Evolutionary conservation across 2,888 invertebrate species (phyloP), one percentile per base, ranked within the genome.

Genomic region (Kryphioiulus occultus): DNA sequence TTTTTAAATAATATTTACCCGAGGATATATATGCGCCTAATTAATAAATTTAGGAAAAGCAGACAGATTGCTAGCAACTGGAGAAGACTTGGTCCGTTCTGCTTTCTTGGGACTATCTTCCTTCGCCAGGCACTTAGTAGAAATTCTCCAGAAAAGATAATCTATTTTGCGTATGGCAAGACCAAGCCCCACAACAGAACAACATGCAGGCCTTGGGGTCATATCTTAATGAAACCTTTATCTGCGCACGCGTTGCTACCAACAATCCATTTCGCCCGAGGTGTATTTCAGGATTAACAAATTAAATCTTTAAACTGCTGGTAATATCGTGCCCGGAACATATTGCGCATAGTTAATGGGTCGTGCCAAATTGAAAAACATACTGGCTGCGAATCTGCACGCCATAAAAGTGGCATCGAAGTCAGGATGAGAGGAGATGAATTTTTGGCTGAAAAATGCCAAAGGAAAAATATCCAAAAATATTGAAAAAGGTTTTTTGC

Each of bases 191-290:
- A 22, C 53, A 22, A 22, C 59, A 59, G 0, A 44, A 22, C 53
- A 22, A 22, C 59, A 59, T 7, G 7, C 22, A 59, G 59, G 22
- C 9, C 22, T 59, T 59, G 4, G 59, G 59, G 59, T 59, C 59
- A 59, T 59, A 59, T 59, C 59, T 59, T 59, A 59, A 59, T 59
- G 59, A 59, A 59, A 59, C 22, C 59, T 59, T 59, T 59, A 59
- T 59, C 59, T 53, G 19, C 53, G 19, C n/a, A 1, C n/a, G 10
- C 53, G 53, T n/a, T 59, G 59, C 59, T 5, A 12, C 44, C 7
- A 44, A 44, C 44, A 44, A 44, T 44, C 44, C 44, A 59, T 59
- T 59, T 3, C 5, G 59, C 59, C 59, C 59, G 59, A 59, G 59
- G 59, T 59, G 59, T 59, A 22, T 59, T 59, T 22, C 59, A 59